Conservation (phyloP, 2,888 invertebrate genomes). For the Craniophora ligustri region DNA sequence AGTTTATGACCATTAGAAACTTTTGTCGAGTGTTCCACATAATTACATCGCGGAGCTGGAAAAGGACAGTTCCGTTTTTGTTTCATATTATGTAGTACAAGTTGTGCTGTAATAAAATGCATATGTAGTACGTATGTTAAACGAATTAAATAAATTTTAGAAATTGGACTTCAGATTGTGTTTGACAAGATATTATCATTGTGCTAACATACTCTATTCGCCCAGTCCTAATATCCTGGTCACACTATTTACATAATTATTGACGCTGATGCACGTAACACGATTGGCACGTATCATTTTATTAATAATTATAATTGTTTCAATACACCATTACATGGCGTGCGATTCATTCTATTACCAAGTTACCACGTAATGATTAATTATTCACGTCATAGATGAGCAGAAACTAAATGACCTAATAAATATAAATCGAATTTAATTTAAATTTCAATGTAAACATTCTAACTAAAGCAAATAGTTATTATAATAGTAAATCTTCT, state of each 20-base stretch:
- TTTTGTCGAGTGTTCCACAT: slow-evolving; percentile 43
- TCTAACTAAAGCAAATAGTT: neutral
- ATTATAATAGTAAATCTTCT: neutral
- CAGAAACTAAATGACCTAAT: neutral
- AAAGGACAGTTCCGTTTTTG: slow-evolving; percentile 40
- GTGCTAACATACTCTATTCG: slow-evolving; percentile 63
- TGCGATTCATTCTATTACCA: slow-evolving; percentile 6
- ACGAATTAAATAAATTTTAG: too few species aligned
- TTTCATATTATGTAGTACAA: slow-evolving; percentile 17
- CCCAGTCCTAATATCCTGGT: slow-evolving; percentile 57
- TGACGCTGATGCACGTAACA: slow-evolving; percentile 63
- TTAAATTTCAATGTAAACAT: neutral
- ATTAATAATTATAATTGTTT: slow-evolving; percentile 73
- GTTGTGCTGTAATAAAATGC: slow-evolving; percentile 5
- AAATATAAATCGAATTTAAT: neutral
- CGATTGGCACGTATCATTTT: slow-evolving; percentile 61
- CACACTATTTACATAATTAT: slow-evolving; percentile 78
- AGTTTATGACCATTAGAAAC: slow-evolving; percentile 49
- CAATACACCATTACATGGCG: slow-evolving; percentile 50
- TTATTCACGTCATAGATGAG: neutral
- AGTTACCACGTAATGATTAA: slow-evolving; percentile 2
- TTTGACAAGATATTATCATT: slow-evolving; percentile 26
- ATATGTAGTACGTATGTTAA: neutral
- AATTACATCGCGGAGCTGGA: slow-evolving; percentile 32
- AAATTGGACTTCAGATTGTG: neutral